A percentile compares a stretch with the other conserved stretches of the same genome.
Evolutionary conservation across 2,888 invertebrate genomes (phyloP).

Genomic region (Diaprepes abbreviatus): DNA sequence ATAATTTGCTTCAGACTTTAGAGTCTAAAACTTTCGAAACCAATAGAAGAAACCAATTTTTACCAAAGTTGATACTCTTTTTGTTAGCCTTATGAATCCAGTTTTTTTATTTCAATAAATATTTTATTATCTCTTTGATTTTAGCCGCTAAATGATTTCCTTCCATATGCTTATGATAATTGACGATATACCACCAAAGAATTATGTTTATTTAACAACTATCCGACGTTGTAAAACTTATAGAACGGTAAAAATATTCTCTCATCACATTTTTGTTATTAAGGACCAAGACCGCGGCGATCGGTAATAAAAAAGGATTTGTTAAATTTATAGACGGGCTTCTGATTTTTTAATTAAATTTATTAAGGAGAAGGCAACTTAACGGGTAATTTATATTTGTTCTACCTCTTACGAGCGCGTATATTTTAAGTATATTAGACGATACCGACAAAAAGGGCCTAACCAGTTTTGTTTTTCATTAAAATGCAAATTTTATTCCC

Average conservation of each 20-base stretch:
- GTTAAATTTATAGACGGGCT: slow-evolving; percentile 50
- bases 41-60: too few species aligned
- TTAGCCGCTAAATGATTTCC: slow-evolving; percentile 19
- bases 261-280: slow-evolving; percentile 29
- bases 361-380: slow-evolving; percentile 52
- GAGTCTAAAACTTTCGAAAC: too few species aligned
- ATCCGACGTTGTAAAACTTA: slow-evolving; percentile 10
- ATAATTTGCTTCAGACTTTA: too few species aligned
- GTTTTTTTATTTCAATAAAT: slow-evolving; percentile 4
- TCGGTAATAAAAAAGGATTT: slow-evolving; percentile 35
- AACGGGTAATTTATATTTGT: slow-evolving; percentile 56
- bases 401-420: slow-evolving; percentile 50
- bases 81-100: too few species aligned
- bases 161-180: slow-evolving; percentile 21
- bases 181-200: slow-evolving; percentile 29
- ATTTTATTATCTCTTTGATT: slow-evolving; percentile 16
- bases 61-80: too few species aligned
- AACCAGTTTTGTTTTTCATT: slow-evolving; percentile 54
- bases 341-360: slow-evolving; percentile 55
- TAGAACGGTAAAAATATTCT: slow-evolving; percentile 34
- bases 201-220: slow-evolving; percentile 30
- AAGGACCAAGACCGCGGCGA: slow-evolving; percentile 4
- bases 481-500: slow-evolving; percentile 55
- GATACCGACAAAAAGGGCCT: slow-evolving; percentile 53
- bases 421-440: slow-evolving; percentile 55